phyloP scores from a whole-genome alignment of 1,140 invertebrate species.

The Apis cerana region DNA sequence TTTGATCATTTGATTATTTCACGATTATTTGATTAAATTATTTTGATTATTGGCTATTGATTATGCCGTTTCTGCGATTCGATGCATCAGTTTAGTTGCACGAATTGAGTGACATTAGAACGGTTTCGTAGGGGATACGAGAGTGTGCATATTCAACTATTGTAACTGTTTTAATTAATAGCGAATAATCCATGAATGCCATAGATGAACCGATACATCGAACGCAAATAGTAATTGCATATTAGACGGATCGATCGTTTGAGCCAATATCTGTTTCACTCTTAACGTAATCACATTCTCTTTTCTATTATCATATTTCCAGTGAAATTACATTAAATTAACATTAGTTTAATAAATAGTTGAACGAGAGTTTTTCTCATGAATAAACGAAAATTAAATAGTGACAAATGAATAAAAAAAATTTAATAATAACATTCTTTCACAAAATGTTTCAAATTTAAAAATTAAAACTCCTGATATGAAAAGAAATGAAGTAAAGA shows the following conservation, averaged over 20 bases:
- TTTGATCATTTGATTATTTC: too few species aligned
- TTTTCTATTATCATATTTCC: background rate
- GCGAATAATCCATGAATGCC: constrained; percentile 25
- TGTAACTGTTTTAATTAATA: constrained; percentile 45
- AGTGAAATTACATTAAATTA: background rate
- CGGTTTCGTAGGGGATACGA: background rate
- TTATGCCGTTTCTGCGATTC: background rate
- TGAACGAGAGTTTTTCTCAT: background rate
- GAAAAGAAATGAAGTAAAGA: background rate
- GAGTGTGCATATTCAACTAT: constrained; percentile 6
- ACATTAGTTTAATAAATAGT: background rate
- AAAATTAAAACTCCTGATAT: background rate
- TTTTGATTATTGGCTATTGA: background rate
- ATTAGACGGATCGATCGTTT: constrained; percentile 40
- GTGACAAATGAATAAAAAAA: background rate
- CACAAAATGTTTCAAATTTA: too few species aligned
- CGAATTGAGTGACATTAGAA: constrained; percentile 24
- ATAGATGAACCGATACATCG: constrained; percentile 20
- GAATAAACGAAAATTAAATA: background rate
- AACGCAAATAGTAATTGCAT: constrained; percentile 37
- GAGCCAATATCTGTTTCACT: background rate
- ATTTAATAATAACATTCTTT: background rate
- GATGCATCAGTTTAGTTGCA: background rate
- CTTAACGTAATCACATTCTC: constrained; percentile 20
- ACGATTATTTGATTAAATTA: too few species aligned